These are phyloP conservation scores for Osmerus mordax DNA, from an alignment of 2,113 vertebrate species.

Conservation along the genomic window DNA sequence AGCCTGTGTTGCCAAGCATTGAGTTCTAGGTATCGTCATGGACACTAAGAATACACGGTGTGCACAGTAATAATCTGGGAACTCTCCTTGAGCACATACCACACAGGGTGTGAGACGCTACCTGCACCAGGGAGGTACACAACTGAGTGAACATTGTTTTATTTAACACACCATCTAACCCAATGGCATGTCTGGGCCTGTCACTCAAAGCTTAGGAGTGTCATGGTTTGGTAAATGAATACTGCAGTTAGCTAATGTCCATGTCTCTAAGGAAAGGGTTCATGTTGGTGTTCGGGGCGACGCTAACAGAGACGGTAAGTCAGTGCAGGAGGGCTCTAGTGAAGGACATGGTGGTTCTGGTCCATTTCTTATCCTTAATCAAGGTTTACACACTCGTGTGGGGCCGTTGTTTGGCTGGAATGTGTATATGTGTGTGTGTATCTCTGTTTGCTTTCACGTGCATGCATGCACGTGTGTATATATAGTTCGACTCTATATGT, in stretches of 20 bases:
- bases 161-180: conserved; percentile 57
- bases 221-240: conserved; percentile 65
- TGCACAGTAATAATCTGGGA: conserved; percentile 59
- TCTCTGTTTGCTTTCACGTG: conserved; percentile 14
- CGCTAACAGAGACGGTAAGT: conserved; percentile 71
- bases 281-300: conserved; percentile 66
- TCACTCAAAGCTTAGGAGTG: conserved; percentile 62
- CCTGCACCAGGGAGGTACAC: conserved; percentile 52
- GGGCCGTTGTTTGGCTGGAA: conserved; percentile 39
- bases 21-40: conserved; percentile 34
- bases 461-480: conserved; percentile 16
- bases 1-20: neutral
- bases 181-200: conserved; percentile 66
- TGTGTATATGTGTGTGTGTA: neutral
- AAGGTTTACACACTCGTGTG: conserved; percentile 70
- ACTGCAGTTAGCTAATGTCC: conserved; percentile 62
- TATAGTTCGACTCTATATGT: neutral
- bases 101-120: conserved; percentile 46
- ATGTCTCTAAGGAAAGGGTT: conserved; percentile 65
- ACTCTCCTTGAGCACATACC: conserved; percentile 51
- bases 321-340: conserved; percentile 66
- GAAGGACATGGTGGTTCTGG: conserved; percentile 69
- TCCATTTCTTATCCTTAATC: conserved; percentile 75
- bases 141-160: conserved; percentile 64
- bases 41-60: conserved; percentile 47